These are phyloP conservation scores for Spilosoma lubricipeda DNA, from an alignment of 2,888 invertebrate genomes.

Conservation along the genomic window DNA sequence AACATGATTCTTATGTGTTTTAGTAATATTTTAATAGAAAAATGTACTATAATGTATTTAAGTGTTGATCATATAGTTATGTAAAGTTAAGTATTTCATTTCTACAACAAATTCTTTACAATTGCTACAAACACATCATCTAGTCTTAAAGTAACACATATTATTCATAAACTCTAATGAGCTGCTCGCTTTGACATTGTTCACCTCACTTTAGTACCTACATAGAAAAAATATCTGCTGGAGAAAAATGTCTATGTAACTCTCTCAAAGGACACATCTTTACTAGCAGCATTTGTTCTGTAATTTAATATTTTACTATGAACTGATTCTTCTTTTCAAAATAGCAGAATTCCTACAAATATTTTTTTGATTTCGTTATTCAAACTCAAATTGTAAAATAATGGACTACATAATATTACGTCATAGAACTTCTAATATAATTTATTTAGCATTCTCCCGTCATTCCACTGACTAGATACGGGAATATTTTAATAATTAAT, in stretches of 20 bases:
- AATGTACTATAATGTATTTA: too few species aligned
- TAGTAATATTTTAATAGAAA: neutral
- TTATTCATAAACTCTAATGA: conserved; percentile 65
- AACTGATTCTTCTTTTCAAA: neutral
- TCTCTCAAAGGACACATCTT: neutral
- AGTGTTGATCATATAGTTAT: neutral
- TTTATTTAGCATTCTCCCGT: conserved; percentile 19
- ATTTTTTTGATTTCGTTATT: neutral
- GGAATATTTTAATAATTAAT: conserved; percentile 43
- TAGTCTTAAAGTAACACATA: conserved; percentile 30
- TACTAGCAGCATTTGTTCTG: neutral
- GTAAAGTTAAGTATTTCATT: neutral
- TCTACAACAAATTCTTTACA: neutral
- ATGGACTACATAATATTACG: neutral
- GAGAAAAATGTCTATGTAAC: neutral
- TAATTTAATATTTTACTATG: neutral
- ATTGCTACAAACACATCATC: conserved; percentile 11
- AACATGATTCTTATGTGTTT: neutral
- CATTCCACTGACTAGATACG: conserved; percentile 7
- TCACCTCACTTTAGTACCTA: conserved; percentile 12
- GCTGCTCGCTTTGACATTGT: conserved; percentile 35
- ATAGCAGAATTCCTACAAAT: neutral
- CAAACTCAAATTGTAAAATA: neutral
- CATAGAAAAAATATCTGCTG: conserved; percentile 5
- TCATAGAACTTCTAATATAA: neutral